These are phyloP conservation scores for Halocaridina rubra DNA, from an alignment of 2,888 invertebrate genomes.

Conservation along the genomic window DNA sequence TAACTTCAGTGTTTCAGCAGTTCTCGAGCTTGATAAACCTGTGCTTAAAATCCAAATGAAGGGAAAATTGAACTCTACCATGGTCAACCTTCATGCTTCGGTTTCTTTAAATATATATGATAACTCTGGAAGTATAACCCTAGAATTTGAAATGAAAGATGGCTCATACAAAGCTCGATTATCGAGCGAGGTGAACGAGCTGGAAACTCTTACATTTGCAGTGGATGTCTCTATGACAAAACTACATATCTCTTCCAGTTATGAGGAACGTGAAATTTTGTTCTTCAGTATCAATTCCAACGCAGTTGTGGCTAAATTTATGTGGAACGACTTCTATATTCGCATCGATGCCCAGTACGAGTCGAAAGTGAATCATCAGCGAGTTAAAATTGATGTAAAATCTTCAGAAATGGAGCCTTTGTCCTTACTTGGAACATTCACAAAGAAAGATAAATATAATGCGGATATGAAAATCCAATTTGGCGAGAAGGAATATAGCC, in stretches of 20 bases:
- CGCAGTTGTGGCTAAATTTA: background rate
- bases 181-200: background rate
- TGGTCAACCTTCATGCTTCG: no score
- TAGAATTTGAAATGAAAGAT: background rate
- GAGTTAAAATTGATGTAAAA: background rate
- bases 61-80: no score
- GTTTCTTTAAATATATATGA: no score
- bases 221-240: no score
- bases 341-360: background rate
- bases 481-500: slow-evolving; percentile 20
- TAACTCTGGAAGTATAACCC: no score
- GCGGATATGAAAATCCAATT: background rate
- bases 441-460: background rate
- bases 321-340: slow-evolving; percentile 16
- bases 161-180: background rate
- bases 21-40: slow-evolving; percentile 7
- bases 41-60: no score
- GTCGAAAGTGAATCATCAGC: background rate
- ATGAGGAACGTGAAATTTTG: background rate
- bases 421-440: background rate
- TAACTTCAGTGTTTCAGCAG: background rate
- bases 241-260: slow-evolving; percentile 5
- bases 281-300: background rate
- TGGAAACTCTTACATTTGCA: background rate
- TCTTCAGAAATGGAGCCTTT: slow-evolving; percentile 11